Base-by-base conservation (phyloP, 2,797 vertebrate genomes). In the Nannoperca obscura region DNA sequence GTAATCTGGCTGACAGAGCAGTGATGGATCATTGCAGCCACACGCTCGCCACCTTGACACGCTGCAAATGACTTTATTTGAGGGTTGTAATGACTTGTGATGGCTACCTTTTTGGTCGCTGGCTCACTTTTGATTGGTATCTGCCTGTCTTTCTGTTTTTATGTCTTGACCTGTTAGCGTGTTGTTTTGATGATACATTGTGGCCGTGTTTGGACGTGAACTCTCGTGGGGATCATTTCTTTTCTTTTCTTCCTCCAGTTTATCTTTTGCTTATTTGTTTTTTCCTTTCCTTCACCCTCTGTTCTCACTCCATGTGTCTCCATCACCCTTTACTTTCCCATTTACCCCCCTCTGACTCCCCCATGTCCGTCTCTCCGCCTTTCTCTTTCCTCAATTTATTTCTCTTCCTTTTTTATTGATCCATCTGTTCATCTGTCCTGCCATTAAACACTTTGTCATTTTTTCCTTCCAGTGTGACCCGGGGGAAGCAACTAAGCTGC, bases 401-500 rank as follows among this genome's bases (percentile, higher is more conserved):
- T 78, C 46, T 81, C 72, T 55, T 79, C 62, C 70, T 47, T 58
- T 47, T 47, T 49, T 80, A 86, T 78, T 15, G 65, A 65, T 71
- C 78, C 38, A 34, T 70, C 75, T 77, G 58, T 67, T 66, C 64
- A 32, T 47, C 59, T 13, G 14, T 38, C 50, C 38, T 17, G 65
- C 54, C 57, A 20, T 74, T 70, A 59, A 87, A 69, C 66, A 27
- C 53, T 69, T 22, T 85, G 27, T 80, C 67, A 36, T 62, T 77
- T 38, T 81, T 73, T 83, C 79, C 72, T 78, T 73, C 2, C 85
- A 90, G 88, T 90, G 88, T 70, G 88, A 90, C 74, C 88, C 88
- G 5, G 96, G 96, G 7, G 95, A 97, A 76, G 95, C 96, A 74
- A 97, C 96, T 75, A 96, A 96, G 84, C 88, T 96, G 78, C 93